phyloP scores from a whole-genome alignment of 1,140 invertebrate species.

The Wiebesia pumilae region DNA sequence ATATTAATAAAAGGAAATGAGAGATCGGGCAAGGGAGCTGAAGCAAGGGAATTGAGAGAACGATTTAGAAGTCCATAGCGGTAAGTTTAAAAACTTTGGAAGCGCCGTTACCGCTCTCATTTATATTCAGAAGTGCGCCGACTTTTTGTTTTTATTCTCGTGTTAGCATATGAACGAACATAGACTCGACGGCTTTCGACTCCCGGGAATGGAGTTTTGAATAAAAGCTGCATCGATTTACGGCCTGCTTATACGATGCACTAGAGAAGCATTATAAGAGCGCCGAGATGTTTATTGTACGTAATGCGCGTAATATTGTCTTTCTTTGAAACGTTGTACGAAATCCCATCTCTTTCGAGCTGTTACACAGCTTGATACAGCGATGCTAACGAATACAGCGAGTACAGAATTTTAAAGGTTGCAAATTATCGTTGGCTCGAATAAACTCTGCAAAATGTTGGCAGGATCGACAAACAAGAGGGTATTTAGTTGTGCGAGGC shows the following conservation, averaged over 20 bases:
- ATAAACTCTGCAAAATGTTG: no score
- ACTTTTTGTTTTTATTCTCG: background rate
- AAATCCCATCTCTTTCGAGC: no score
- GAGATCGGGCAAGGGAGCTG: background rate
- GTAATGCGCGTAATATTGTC: no score
- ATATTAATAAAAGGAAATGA: background rate
- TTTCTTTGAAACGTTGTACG: no score
- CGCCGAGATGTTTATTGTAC: no score
- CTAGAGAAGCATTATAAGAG: background rate
- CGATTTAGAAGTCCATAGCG: constrained; percentile 40
- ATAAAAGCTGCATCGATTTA: background rate
- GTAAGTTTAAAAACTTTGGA: constrained; percentile 44
- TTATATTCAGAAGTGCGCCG: constrained; percentile 43
- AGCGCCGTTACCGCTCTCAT: constrained; percentile 46
- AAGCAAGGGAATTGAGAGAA: constrained; percentile 25
- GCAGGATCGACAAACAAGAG: no score
- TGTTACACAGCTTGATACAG: no score
- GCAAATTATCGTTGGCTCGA: no score
- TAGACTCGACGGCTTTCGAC: constrained; percentile 26
- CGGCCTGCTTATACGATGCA: background rate
- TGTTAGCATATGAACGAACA: constrained; percentile 43
- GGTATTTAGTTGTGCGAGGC: no score
- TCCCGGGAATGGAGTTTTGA: constrained; percentile 10
- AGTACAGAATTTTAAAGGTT: no score
- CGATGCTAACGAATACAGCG: no score